A percentile compares a stretch with the other conserved stretches of the same genome.
These are phyloP conservation scores for Panopea generosa DNA, from an alignment of 2,888 invertebrate species.

Conservation along the genomic window DNA sequence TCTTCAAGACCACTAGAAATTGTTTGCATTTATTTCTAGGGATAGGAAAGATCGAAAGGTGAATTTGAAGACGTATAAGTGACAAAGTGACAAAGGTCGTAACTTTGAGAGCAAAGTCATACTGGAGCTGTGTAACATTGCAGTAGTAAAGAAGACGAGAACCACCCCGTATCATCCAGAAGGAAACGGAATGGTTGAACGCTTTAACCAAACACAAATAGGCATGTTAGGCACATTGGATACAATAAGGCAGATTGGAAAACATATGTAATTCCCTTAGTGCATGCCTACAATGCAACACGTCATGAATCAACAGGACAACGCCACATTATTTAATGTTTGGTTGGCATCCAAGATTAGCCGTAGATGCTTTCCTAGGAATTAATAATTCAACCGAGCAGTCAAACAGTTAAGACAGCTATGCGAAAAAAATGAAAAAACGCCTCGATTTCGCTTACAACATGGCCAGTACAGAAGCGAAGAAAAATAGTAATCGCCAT, in stretches of 20 bases:
- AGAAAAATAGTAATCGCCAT: conserved; percentile 3
- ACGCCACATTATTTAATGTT: neutral
- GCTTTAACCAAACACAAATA: neutral
- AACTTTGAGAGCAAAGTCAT: neutral
- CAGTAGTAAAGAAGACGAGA: neutral
- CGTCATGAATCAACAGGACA: neutral
- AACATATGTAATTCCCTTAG: neutral
- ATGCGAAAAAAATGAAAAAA: conserved; percentile 17
- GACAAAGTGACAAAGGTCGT: conserved; percentile 1
- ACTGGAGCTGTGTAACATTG: neutral
- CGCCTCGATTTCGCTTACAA: conserved; percentile 25
- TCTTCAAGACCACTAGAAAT: conserved; percentile 6
- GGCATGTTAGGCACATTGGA: neutral
- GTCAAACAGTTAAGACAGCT: neutral
- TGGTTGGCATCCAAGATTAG: conserved; percentile 38
- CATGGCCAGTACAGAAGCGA: neutral
- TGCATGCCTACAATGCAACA: conserved; percentile 8
- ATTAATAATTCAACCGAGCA: neutral
- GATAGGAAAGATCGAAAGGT: neutral
- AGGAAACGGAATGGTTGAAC: neutral
- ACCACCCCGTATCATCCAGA: conserved; percentile 3
- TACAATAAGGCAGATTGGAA: neutral
- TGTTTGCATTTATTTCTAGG: conserved; percentile 11
- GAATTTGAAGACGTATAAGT: conserved; percentile 5
- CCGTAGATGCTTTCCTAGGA: conserved; percentile 39